Base-by-base conservation (phyloP, 35 echinoderm and acorn worm genomes). In the Stichopus chloronotus region DNA sequence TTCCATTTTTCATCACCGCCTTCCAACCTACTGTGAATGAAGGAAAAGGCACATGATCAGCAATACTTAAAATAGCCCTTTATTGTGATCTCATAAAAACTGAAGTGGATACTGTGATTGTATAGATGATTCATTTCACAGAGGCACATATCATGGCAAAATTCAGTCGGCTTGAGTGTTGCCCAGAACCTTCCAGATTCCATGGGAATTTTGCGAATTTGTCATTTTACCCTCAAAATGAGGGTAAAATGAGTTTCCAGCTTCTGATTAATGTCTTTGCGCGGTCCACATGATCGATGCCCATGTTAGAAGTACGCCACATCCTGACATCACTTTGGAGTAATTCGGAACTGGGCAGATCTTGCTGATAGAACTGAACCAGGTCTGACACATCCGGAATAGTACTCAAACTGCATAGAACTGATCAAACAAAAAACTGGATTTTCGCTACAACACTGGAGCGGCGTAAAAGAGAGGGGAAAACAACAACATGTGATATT, bases 291-390 rank as follows among this genome's bases (percentile, higher is more conserved):
- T 59, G 84, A 59, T 87, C 22, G 56, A 87, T 59, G 84, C 56
- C 84, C 84, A 87, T 87, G 84, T 53, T 82, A 82, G 79, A 82
- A 82, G 79, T 87, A 59, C 84, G 84, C 56, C 9, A 87, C 84
- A 87, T 87, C 84, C 84, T 60, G 16, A 87, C 56, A 53, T 87
- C 84, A 87, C 84, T 58, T 87, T 87, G 54, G 59, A 87, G 84
- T 87, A 87, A 60, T 87, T 59, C 84, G 56, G 84, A 87, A 87
- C 84, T 87, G 7, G 56, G 84, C 84, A 87, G 84, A 87, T 87
- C 55, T 87, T 87, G 84, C 84, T 87, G 56, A 87, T 87, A 87
- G 84, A 87, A 87, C 84, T 59, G 56, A 87, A 19, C 84, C 84
- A 87, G 84, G 56, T 87, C 56, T 87, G 84, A 87, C 56, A 87